phyloP scores from a whole-genome alignment of 2,113 vertebrate species.

The Neomonachus schauinslandi region DNA sequence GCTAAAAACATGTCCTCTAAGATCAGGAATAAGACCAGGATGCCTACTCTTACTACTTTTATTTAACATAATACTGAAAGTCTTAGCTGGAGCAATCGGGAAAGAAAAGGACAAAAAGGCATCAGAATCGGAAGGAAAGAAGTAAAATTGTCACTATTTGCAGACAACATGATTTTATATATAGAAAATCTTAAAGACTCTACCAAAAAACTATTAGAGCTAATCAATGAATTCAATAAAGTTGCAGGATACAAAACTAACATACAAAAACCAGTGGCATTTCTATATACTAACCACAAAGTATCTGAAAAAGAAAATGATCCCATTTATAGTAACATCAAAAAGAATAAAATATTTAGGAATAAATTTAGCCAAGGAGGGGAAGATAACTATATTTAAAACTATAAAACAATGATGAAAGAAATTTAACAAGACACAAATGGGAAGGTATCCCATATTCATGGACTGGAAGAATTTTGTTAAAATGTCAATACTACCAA shows the following conservation, averaged over 20 bases:
- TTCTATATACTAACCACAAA: neutral
- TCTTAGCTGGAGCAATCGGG: neutral
- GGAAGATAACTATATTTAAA: neutral
- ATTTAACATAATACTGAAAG: neutral
- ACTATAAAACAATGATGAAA: neutral
- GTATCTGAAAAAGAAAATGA: neutral
- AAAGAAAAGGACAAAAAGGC: neutral
- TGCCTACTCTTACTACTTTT: neutral
- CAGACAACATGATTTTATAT: neutral
- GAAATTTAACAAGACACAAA: neutral
- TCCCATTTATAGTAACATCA: neutral
- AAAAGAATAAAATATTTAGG: neutral
- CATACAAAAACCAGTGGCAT: neutral
- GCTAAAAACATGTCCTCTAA: neutral
- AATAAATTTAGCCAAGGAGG: neutral
- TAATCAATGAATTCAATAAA: neutral
- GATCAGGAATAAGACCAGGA: neutral
- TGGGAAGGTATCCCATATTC: neutral
- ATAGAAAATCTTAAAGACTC: neutral
- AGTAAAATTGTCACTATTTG: neutral
- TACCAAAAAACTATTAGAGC: neutral
- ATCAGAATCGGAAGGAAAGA: neutral
- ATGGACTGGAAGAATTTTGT: neutral
- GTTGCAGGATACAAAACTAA: neutral
- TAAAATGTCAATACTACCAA: neutral